A percentile compares a stretch with the other conserved stretches of the same genome.
Evolutionary conservation across 2,888 invertebrate species (phyloP).

Genomic region (Drosophila flavopinicola): DNA sequence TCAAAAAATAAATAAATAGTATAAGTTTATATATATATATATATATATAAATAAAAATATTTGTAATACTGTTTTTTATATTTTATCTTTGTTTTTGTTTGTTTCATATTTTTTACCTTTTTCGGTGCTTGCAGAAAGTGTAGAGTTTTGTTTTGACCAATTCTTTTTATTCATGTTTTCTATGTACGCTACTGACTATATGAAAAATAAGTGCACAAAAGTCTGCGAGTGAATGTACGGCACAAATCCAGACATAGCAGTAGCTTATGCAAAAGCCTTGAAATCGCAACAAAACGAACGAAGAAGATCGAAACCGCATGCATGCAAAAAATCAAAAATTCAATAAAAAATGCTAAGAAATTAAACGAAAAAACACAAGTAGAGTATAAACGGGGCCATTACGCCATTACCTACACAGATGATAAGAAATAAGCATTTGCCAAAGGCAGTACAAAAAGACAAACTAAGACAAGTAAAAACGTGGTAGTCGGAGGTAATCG

Average conservation of each 20-base stretch:
- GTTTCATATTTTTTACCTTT: slow-evolving; percentile 70
- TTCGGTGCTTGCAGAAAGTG: slow-evolving; percentile 83
- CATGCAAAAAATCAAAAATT: slow-evolving; percentile 7
- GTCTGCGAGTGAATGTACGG: slow-evolving; percentile 40
- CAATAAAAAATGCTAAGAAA: neutral
- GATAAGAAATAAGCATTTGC: neutral
- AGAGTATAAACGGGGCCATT: neutral
- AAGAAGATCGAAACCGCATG: slow-evolving; percentile 17
- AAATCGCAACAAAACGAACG: slow-evolving; percentile 16
- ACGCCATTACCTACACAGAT: slow-evolving; percentile 9
- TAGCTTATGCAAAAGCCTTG: slow-evolving; percentile 27
- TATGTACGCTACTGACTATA: slow-evolving; percentile 39
- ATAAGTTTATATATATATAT: slow-evolving; percentile 20
- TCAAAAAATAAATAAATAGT: slow-evolving; percentile 16
- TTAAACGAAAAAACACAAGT: slow-evolving; percentile 4
- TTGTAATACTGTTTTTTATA: slow-evolving; percentile 2
- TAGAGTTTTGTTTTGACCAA: slow-evolving; percentile 79
- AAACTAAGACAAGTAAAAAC: neutral
- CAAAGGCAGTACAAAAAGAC: neutral
- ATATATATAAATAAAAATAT: slow-evolving; percentile 2
- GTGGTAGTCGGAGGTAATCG: neutral
- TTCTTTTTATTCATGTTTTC: slow-evolving; percentile 40
- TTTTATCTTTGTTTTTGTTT: slow-evolving; percentile 3
- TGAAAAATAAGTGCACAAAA: slow-evolving; percentile 40
- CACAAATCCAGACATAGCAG: slow-evolving; percentile 39